Percentiles rank a stretch among this genome's conserved stretches.
Evolutionary conservation across 2,113 vertebrate genomes (phyloP).

Genomic region (Hydrochoerus hydrochaeris): DNA sequence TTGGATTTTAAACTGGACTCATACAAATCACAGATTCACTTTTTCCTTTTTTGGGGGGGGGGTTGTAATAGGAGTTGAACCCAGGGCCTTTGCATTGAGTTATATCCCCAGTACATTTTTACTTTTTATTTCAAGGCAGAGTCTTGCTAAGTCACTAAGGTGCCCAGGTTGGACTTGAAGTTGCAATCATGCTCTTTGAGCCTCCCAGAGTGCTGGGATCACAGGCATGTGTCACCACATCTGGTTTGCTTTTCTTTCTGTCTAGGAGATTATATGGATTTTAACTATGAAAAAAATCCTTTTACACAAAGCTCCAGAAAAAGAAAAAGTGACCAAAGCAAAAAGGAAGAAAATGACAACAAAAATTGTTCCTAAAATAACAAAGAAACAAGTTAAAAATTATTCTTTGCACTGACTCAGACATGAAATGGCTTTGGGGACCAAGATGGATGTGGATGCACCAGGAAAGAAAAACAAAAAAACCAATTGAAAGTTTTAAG

Average conservation of each 20-base stretch:
- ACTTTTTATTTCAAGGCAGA: not conserved
- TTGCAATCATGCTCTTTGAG: not conserved
- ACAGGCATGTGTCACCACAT: not conserved
- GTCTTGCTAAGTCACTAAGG: not conserved
- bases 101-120: not conserved
- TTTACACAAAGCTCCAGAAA: not conserved
- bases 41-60: not conserved
- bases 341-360: slow-evolving; percentile 1
- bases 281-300: not conserved
- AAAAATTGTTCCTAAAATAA: slow-evolving; percentile 36
- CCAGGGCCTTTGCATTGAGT: not conserved
- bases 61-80: not conserved
- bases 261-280: not conserved
- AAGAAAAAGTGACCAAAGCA: slow-evolving; percentile 37
- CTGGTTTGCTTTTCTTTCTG: not conserved
- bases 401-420: slow-evolving; percentile 25
- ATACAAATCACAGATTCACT: not conserved
- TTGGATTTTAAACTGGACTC: slow-evolving; percentile 5
- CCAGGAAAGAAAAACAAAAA: slow-evolving; percentile 55
- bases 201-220: not conserved
- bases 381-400: slow-evolving; percentile 55
- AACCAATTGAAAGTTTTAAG: slow-evolving; percentile 41
- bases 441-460: slow-evolving; percentile 18
- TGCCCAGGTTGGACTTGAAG: not conserved
- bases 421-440: slow-evolving; percentile 38